A percentile compares a stretch with the other conserved stretches of the same genome.
These are phyloP conservation scores for Bradynema listronoti DNA, from an alignment of 1,140 invertebrate genomes.

Conservation along the genomic window DNA sequence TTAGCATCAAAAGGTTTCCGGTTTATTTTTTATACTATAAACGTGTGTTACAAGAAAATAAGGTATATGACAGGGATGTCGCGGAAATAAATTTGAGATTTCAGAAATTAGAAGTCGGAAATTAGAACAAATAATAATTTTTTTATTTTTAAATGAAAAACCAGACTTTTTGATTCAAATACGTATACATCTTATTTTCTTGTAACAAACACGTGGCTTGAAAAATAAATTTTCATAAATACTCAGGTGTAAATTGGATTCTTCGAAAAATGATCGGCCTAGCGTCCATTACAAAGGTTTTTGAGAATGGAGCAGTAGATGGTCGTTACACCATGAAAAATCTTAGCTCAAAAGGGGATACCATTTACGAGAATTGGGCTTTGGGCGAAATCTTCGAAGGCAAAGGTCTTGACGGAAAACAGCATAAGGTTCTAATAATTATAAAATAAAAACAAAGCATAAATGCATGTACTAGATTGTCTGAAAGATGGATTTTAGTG, in stretches of 20 bases:
- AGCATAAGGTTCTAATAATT: constrained; percentile 35
- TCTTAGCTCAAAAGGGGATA: constrained; percentile 38
- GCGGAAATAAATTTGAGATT: too few species aligned
- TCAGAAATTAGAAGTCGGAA: too few species aligned
- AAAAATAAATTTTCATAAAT: too few species aligned
- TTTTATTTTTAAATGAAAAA: too few species aligned
- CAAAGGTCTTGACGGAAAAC: constrained; percentile 37
- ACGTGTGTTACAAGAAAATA: too few species aligned
- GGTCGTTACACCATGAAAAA: constrained; percentile 44
- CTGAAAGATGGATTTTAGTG: constrained; percentile 9
- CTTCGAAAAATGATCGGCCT: constrained; percentile 53
- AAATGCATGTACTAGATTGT: neutral
- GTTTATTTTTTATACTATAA: too few species aligned
- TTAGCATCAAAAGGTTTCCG: constrained; percentile 39
- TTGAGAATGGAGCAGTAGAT: constrained; percentile 26
- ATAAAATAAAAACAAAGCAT: neutral
- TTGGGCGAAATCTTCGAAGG: constrained; percentile 35
- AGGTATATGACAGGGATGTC: too few species aligned
- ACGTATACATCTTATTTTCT: too few species aligned
- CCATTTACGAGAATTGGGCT: constrained; percentile 31
- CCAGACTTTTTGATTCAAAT: too few species aligned
- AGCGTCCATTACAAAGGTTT: constrained; percentile 47
- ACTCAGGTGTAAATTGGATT: constrained; percentile 51
- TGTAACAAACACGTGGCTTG: too few species aligned
- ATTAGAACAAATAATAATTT: too few species aligned